phyloP scores from a whole-genome alignment of 2,113 vertebrate genomes.

The Odontesthes bonariensis region DNA sequence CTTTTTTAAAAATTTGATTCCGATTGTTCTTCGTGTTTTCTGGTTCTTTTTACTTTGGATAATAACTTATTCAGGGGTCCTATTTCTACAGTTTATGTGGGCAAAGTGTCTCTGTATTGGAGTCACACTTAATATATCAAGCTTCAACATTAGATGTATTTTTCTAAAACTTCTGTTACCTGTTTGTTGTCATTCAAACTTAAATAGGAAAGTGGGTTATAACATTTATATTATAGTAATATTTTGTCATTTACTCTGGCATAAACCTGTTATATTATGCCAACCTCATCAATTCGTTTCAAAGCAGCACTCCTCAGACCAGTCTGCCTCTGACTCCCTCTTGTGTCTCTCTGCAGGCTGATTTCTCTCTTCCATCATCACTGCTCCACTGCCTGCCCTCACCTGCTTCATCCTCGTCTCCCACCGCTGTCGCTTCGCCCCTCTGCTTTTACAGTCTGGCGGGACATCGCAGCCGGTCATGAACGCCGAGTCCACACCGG shows the following conservation, averaged over 20 bases:
- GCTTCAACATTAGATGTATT: not conserved
- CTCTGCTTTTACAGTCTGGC: constrained; percentile 75
- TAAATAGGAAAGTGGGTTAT: not conserved
- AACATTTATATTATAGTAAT: not conserved
- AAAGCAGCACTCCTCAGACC: not conserved
- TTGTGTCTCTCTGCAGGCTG: constrained; percentile 22
- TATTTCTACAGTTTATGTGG: not conserved
- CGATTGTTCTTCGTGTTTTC: no score
- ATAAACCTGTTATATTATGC: not conserved
- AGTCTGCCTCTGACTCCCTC: constrained; percentile 13
- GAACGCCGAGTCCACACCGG: constrained; percentile 83
- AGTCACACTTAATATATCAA: not conserved
- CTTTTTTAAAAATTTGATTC: no score
- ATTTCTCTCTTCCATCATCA: constrained; percentile 59
- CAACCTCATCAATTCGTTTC: not conserved
- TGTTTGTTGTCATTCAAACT: not conserved
- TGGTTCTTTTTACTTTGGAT: no score
- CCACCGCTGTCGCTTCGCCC: constrained; percentile 21
- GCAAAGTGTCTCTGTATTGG: not conserved
- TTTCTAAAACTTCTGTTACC: not conserved
- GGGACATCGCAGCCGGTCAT: constrained; percentile 74
- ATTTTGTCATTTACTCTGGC: not conserved
- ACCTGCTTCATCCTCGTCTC: constrained; percentile 44
- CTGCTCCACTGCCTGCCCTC: constrained; percentile 49
- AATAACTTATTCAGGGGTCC: no score